Base-by-base conservation (phyloP, 2,888 invertebrate genomes). In the Tortricodes alternella region DNA sequence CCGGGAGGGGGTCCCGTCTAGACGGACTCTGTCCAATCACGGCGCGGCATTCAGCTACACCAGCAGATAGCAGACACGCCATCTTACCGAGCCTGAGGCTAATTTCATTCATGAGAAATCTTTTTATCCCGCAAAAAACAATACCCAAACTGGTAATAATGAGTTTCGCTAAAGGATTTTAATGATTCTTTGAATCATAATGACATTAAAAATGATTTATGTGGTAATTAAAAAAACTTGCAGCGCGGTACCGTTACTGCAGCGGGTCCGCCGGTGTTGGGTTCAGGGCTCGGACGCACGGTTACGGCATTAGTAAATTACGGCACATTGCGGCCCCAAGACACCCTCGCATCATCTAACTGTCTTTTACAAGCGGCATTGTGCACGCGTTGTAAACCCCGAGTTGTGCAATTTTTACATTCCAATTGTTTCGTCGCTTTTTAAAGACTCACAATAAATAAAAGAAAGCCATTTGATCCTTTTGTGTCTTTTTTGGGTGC, bases 391-490 rank as follows among this genome's bases (percentile, higher is more conserved):
- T 60, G 64, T 55, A 43, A 55, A 55, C 62, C 60, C 55, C 59
- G 58, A 65, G 60, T 74, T 74, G 67, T 71, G 78, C 79, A 61
- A 76, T 78, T 78, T 76, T 74, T 71, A 66, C 60, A 71, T 70
- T 71, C 66, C 64, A 63, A 76, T 74, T 77, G 74, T 80, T 77
- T 74, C 69, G 63, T 65, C 63, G 64, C 66, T 74, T 79, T 76
- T 74, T 72, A 64, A 70, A 71, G 62, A 70, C 68, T 62, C 67
- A 70, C 80, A 80, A 80, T 85, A 83, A 84, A 83, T 82, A 83
- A n/a, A n/a, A 84, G 89, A 89, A 86, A 88, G 85, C 66, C 61
- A 57, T 63, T 60, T 58, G 61, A 62, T 62, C 55, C 60, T 62
- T 59, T 56, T 44, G 49, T 50, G 44, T 41, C 74, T 77, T 77